These are phyloP conservation scores for Stomatorhinus walkeri DNA, from an alignment of 2,797 vertebrate genomes.

Conservation along the genomic window DNA sequence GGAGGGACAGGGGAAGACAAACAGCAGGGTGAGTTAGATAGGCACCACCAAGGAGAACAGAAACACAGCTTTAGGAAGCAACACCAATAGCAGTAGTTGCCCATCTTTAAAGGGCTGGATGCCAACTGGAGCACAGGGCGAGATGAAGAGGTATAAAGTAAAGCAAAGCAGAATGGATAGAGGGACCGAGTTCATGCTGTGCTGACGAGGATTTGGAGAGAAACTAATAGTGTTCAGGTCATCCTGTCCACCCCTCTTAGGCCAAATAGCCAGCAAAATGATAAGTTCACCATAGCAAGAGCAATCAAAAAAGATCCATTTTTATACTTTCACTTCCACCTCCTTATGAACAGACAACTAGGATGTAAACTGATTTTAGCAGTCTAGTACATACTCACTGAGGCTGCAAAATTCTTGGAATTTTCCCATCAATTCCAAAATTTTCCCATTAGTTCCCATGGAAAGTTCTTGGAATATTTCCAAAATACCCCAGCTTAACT, in stretches of 20 bases:
- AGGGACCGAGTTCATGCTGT: not conserved
- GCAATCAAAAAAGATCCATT: not conserved
- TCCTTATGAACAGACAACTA: not conserved
- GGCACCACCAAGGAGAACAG: constrained; percentile 30
- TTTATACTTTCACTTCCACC: not conserved
- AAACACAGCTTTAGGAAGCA: constrained; percentile 16
- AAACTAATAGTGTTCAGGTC: not conserved
- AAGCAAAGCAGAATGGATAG: not conserved
- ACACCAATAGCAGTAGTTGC: not conserved
- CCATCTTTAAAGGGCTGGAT: not conserved
- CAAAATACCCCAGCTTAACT: not conserved
- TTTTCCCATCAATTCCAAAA: not conserved
- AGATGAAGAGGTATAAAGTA: not conserved
- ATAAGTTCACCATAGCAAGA: not conserved
- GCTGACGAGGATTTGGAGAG: not conserved
- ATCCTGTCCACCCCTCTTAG: not conserved
- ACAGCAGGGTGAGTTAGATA: constrained; percentile 40
- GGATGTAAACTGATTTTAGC: not conserved
- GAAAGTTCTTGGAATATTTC: not conserved
- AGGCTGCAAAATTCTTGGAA: constrained; percentile 37
- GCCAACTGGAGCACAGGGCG: not conserved
- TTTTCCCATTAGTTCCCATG: not conserved
- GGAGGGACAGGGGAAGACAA: constrained; percentile 50
- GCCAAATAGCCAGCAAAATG: not conserved
- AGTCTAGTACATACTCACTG: constrained; percentile 56